Evolutionary conservation across 2,888 invertebrate species (phyloP).

Genomic region (Piscicola geometra): DNA sequence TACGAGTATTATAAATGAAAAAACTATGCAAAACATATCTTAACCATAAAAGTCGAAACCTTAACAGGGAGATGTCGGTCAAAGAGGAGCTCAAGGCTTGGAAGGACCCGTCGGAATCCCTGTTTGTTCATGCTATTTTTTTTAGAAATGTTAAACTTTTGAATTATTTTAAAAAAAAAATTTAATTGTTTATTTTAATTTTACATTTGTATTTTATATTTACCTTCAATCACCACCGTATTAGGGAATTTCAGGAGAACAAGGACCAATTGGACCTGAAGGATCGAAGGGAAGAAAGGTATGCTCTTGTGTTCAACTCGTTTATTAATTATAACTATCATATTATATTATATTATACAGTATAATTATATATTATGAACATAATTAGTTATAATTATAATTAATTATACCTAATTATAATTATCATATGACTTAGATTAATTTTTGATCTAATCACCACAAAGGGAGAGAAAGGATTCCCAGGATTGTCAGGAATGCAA

Average conservation of each 20-base stretch:
- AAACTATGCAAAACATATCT: neutral
- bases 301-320: neutral
- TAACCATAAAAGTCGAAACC: neutral
- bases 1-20: constrained; percentile 4
- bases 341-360: too few relatives aligned
- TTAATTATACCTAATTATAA: too few relatives aligned
- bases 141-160: neutral
- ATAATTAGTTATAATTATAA: too few relatives aligned
- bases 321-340: neutral
- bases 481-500: constrained; percentile 36
- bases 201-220: too few relatives aligned
- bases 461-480: constrained; percentile 37
- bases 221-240: too few relatives aligned
- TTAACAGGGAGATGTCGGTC: constrained; percentile 35
- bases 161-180: too few relatives aligned
- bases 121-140: constrained; percentile 20
- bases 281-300: constrained; percentile 24
- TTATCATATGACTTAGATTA: too few relatives aligned
- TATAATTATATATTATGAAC: too few relatives aligned
- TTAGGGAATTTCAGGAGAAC: constrained; percentile 27
- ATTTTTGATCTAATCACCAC: too few relatives aligned
- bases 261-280: constrained; percentile 26
- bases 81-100: constrained; percentile 33
- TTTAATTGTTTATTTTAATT: too few relatives aligned
- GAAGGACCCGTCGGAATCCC: constrained; percentile 33